A percentile compares a stretch with the other conserved stretches of the same genome.
These are phyloP conservation scores for Tringa solitaria DNA, from an alignment of 2,113 vertebrate genomes.

Conservation along the genomic window DNA sequence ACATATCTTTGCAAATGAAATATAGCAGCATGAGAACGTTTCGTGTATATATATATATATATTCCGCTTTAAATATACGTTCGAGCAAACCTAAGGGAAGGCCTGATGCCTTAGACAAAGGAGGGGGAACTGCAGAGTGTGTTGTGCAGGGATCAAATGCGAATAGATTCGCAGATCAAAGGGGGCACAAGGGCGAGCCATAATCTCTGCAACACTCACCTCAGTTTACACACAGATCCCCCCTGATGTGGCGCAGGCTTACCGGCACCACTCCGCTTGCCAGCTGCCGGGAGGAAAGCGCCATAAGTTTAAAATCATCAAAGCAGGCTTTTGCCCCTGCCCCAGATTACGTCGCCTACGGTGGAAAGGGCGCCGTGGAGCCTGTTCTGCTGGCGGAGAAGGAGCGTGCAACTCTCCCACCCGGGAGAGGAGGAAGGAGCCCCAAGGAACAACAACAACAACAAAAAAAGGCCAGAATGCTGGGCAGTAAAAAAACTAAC, in stretches of 20 bases:
- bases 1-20: background rate
- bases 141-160: conserved; percentile 19
- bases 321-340: background rate
- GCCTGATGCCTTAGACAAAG: background rate
- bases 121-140: background rate
- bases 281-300: conserved; percentile 27
- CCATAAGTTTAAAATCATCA: conserved; percentile 12
- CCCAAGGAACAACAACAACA: background rate
- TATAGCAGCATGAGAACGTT: background rate
- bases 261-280: conserved; percentile 14
- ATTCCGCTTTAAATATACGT: background rate
- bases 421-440: background rate
- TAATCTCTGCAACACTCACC: conserved; percentile 53
- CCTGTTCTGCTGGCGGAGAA: background rate
- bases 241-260: conserved; percentile 62
- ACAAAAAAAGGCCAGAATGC: background rate
- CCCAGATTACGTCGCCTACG: background rate
- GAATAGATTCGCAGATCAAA: conserved; percentile 34
- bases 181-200: background rate
- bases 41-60: background rate
- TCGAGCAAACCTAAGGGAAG: background rate
- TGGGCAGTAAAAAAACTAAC: background rate
- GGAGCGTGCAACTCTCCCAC: fast-evolving
- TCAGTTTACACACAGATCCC: conserved; percentile 33
- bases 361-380: background rate